Base-by-base conservation (phyloP, 2,113 vertebrate species). In the Eptesicus fuscus region DNA sequence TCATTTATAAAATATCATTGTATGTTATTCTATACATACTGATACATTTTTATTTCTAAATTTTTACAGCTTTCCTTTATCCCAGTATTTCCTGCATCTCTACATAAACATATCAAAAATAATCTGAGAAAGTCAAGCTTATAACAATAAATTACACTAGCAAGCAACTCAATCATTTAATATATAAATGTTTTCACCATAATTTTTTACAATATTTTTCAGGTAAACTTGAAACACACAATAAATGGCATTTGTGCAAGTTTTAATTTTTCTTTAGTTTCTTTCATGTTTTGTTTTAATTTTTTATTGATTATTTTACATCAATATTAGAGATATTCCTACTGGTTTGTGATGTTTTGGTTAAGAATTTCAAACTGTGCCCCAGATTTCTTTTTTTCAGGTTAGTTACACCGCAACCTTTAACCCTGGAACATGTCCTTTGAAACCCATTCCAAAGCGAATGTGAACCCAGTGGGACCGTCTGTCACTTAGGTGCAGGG, bases 121-220 rank as follows among this genome's bases (percentile, higher is more conserved):
- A 96, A 73, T 63, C 9, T 70, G 47, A 92, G 20, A 14, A 95
- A 96, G 5, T 59, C 93, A 53, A 86, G 71, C 59, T 96, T 89
- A 84, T 96, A 97, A 97, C 93, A 97, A 83, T 90, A 97, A 80
- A 86, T 96, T 93, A 97, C 77, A 96, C n/a, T 87, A 88, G 35
- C 56, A 14, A 30, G 22, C 11, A 22, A 82, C 28, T 98, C 95
- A 98, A 96, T 97, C 97, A 97, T 97, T 98, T 96, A 97, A 95
- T 0, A 14, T 32, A 32, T 87, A 86, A 87, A 74, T 78, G 22
- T 70, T 96, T 90, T 73, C 17, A n/a, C 65, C 17, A 35, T 37
- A 69, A 44, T 2, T 73, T 89, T 84, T 49, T 51, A 74, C 37
- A 10, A 16, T 79, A 32, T 23, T 70, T 92, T 88, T 83, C 40